phyloP scores from a whole-genome alignment of 2,888 invertebrate species.

The Drosophila macrospina region DNA sequence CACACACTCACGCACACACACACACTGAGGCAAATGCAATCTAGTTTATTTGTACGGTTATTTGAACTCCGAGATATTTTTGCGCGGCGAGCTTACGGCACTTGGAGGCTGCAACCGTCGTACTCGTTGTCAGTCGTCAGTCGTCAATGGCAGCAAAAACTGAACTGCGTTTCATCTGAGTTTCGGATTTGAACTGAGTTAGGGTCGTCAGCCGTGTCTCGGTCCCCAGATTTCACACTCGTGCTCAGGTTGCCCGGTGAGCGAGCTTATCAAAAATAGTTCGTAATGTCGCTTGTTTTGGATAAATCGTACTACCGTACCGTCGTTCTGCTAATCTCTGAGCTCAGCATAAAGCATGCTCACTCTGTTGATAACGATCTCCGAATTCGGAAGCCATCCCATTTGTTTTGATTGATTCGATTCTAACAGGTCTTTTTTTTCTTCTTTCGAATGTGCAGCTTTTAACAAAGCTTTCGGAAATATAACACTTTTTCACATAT shows the following conservation, averaged over 20 bases:
- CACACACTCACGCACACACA: slow-evolving; percentile 25
- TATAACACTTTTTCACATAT: not conserved
- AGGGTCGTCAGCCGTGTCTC: slow-evolving; percentile 45
- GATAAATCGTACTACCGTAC: slow-evolving; percentile 27
- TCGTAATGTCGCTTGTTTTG: slow-evolving; percentile 31
- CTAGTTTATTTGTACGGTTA: slow-evolving; percentile 74
- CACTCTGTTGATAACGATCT: slow-evolving; percentile 30
- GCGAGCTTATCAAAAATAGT: slow-evolving; percentile 50
- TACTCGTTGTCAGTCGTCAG: slow-evolving; percentile 40
- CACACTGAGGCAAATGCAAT: slow-evolving; percentile 56
- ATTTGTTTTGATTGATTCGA: slow-evolving; percentile 6
- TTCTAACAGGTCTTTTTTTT: not conserved
- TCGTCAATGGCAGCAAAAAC: slow-evolving; percentile 61
- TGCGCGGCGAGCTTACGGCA: slow-evolving; percentile 49
- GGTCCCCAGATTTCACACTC: slow-evolving; percentile 46
- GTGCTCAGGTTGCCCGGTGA: slow-evolving; percentile 36
- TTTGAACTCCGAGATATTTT: slow-evolving; percentile 70
- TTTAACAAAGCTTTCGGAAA: slow-evolving; percentile 3
- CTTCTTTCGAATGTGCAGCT: not conserved
- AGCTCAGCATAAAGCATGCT: slow-evolving; percentile 35
- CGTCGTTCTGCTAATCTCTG: slow-evolving; percentile 9
- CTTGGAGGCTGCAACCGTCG: slow-evolving; percentile 39
- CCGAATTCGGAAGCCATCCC: slow-evolving; percentile 13
- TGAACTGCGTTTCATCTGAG: slow-evolving; percentile 65
- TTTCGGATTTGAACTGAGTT: slow-evolving; percentile 61